Evolutionary conservation across 2,888 invertebrate genomes (phyloP), one percentile per base, ranked within the genome.

Genomic region (Acleris laterana): DNA sequence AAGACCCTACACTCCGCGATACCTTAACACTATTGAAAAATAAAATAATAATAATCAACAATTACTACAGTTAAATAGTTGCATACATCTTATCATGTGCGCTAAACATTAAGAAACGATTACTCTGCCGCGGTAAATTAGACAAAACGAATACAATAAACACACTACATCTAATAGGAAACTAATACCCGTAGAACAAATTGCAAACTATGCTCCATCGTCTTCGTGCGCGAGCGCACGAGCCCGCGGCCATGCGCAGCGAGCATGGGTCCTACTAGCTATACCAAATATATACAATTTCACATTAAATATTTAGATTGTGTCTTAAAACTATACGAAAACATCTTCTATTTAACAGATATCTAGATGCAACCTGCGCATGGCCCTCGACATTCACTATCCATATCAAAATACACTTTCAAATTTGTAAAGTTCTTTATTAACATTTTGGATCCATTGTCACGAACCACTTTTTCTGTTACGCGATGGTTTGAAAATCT

Each of bases 171-270:
- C 92, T 93, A 93, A 79, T 93, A 93, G 93, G 93, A 92, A 93
- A 93, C 93, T 91, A 93, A 93, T 93, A 93, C 93, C 93, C 93
- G 93, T 93, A 93, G 83, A 90, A 89, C 85, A 87, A 88, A 93
- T 93, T 93, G 93, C 93, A 81, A 66, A 82, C 77, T 78, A 82
- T 78, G 77, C 79, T 77, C 68, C 69, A 42, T 20, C 52, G 50
- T 2, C 38, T 48, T 32, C 56, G 49, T 6, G 51, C n/a, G 28
- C 57, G 13, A n/a, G 5, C 25, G 16, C 44, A 4, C 46, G 13
- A 6, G 48, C 51, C 49, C 20, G 48, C 17, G 50, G 50, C 65
- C 57, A 62, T 57, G 66, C 25, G 48, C 66, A 38, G 51, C 9
- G 32, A 48, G 62, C 62, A 48, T 56, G 48, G 57, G 32, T 50